Percentiles rank a stretch among this genome's conserved stretches.
phyloP scores from a whole-genome alignment of 2,888 invertebrate species.

The Allygus modestus region DNA sequence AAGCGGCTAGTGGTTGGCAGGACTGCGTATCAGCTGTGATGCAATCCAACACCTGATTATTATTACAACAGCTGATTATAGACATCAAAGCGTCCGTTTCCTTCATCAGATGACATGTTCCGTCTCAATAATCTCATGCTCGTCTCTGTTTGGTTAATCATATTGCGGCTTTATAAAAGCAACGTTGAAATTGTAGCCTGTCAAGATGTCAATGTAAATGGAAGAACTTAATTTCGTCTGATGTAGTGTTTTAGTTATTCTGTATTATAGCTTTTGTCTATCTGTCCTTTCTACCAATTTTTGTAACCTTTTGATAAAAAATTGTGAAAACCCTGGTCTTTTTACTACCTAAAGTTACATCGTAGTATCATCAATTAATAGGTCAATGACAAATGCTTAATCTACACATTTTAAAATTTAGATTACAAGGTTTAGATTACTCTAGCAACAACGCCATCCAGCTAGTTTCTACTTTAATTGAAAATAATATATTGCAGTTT shows the following conservation, averaged over 20 bases:
- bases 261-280: background rate
- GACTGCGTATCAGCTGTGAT: constrained; percentile 7
- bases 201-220: background rate
- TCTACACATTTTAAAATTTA: too few species aligned
- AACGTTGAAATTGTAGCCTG: constrained; percentile 8
- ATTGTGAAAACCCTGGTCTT: too few species aligned
- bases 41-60: constrained; percentile 10
- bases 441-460: too few species aligned
- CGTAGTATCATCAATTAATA: too few species aligned
- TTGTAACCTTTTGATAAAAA: too few species aligned
- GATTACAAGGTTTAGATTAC: too few species aligned
- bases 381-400: too few species aligned
- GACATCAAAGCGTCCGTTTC: constrained; percentile 17
- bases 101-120: constrained; percentile 9
- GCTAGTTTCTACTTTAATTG: too few species aligned
- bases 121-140: constrained; percentile 12
- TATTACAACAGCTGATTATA: constrained; percentile 41
- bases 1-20: background rate
- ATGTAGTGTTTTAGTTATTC: background rate
- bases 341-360: too few species aligned
- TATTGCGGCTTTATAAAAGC: background rate
- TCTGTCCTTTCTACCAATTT: too few species aligned
- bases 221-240: constrained; percentile 20
- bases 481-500: too few species aligned
- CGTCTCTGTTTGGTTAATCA: constrained; percentile 11